These are phyloP conservation scores for Apteryx owenii DNA, from an alignment of 2,113 vertebrate species.

Conservation along the genomic window DNA sequence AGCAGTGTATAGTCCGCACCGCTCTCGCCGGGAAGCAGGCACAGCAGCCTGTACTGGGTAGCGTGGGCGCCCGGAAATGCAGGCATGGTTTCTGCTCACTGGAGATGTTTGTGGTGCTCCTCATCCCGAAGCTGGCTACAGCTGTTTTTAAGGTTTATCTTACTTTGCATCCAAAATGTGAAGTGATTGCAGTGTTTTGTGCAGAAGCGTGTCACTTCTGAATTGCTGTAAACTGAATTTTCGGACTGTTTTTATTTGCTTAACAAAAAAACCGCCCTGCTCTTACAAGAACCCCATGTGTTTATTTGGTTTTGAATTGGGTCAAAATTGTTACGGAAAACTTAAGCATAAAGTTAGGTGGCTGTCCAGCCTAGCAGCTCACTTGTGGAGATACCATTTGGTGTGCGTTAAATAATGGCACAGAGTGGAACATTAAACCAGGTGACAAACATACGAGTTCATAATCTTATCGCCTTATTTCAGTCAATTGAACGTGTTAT, in stretches of 20 bases:
- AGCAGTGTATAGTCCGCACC: neutral
- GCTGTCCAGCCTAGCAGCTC: neutral
- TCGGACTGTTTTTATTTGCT: neutral
- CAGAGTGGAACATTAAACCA: accelerated
- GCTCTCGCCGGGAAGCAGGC: neutral
- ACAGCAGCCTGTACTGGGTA: accelerated
- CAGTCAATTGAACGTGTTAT: neutral
- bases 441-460: neutral
- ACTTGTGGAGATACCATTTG: accelerated
- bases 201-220: accelerated
- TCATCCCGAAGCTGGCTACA: neutral
- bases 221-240: neutral
- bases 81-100: neutral
- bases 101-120: neutral
- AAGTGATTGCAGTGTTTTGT: neutral
- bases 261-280: neutral
- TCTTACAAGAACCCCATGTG: accelerated
- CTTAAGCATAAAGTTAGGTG: accelerated
- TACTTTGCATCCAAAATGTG: neutral
- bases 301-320: neutral
- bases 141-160: neutral
- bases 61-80: accelerated
- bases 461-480: accelerated
- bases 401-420: neutral
- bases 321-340: neutral